Evolutionary conservation across 1,140 invertebrate species (phyloP), one percentile per base, ranked within the genome.

Genomic region (Camponotus pennsylvanicus): DNA sequence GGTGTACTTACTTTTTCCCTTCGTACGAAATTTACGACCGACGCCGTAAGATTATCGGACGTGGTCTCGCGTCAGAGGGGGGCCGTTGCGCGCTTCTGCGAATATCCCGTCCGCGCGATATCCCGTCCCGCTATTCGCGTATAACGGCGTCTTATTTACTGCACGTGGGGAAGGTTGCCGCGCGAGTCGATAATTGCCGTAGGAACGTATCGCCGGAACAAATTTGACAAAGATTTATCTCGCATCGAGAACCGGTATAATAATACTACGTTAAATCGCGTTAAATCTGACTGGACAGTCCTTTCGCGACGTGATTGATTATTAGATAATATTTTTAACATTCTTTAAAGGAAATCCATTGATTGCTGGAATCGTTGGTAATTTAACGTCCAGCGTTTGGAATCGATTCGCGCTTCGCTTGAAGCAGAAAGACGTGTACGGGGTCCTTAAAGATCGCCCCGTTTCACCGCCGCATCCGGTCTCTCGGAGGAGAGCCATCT

Each of bases 91-190:
- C 18, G 40, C 45, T 52, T 78, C 61, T 34, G 61, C 40, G 57
- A 64, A 77, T 52, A 52, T 52, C 27, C 6, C 37, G 27, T 27
- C 59, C 9, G n/a, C 69, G 42, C 32, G 61, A 52, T 55, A 59
- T 42, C 52, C 6, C 52, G 37, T 82, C 37, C 67, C 67, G 67
- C 67, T 82, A 61, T 82, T 80, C 66, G 32, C 49, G 18, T 21
- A 27, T 82, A 82, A 82, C 79, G 79, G 79, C 67, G 45, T 82
- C 42, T 82, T 73, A 45, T 82, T 82, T 71, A 57, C 71, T 32
- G 55, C 18, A 34, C 61, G 34, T 42, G 42, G 76, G 18, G 11
- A 64, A 66, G 37, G n/a, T 21, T n/a, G 42, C 13, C 13, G 32
- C 32, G 52, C 18, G 40, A 82, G 67, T 61, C 40, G 67, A 73